phyloP scores from a whole-genome alignment of 2,113 vertebrate genomes.

The Syrmaticus mikado region DNA sequence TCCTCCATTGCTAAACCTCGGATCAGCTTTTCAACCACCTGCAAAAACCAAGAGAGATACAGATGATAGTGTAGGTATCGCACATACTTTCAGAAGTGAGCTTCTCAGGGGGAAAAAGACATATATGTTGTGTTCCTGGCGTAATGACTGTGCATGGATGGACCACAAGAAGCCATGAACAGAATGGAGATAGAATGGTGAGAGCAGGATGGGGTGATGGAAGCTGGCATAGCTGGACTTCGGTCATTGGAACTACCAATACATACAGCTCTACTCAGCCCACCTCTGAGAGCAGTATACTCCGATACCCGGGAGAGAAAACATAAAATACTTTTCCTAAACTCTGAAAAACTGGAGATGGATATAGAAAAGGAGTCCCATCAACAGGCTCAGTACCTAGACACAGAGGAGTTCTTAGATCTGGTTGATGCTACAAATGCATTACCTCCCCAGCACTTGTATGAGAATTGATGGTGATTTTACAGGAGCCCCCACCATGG shows the following conservation, averaged over 20 bases:
- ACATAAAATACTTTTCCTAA: background rate
- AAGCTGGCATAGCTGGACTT: background rate
- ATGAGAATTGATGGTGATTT: conserved; percentile 95
- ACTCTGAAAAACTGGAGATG: background rate
- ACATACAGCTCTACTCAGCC: background rate
- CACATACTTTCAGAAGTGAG: background rate
- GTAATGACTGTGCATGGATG: background rate
- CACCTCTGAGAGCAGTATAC: background rate
- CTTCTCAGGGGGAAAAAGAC: background rate
- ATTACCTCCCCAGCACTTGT: conserved; percentile 92
- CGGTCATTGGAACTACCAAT: background rate
- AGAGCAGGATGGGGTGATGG: background rate
- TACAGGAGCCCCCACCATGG: conserved; percentile 92
- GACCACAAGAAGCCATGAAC: background rate
- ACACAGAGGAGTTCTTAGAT: background rate
- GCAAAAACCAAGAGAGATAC: background rate
- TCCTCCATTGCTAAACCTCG: conserved; percentile 78
- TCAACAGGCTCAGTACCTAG: background rate
- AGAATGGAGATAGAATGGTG: background rate
- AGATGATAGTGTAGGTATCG: background rate
- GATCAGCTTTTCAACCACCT: conserved; percentile 81
- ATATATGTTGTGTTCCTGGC: background rate
- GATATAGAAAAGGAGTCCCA: background rate
- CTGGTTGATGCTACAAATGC: background rate
- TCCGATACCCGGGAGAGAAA: background rate